Evolutionary conservation across 2,113 vertebrate genomes (phyloP).

Genomic region (Cathartes aura): DNA sequence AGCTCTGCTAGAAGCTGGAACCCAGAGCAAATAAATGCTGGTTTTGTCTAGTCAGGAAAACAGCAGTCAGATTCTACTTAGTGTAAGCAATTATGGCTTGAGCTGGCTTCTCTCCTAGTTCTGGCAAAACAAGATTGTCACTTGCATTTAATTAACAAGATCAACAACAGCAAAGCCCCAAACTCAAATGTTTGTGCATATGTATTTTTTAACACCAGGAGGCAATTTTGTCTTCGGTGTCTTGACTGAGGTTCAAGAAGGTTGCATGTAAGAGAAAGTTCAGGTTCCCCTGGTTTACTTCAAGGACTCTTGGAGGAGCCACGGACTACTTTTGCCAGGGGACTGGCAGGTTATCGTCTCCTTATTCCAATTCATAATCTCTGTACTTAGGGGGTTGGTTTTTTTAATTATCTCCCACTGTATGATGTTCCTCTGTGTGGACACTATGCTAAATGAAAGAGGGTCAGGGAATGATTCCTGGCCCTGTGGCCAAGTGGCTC

Average conservation of each 20-base stretch:
- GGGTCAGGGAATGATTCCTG: background rate
- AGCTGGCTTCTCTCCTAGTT: background rate
- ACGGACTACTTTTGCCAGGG: background rate
- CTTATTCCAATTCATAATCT: background rate
- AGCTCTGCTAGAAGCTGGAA: background rate
- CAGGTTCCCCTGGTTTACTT: background rate
- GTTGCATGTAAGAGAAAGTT: background rate
- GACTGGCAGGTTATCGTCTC: background rate
- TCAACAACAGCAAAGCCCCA: background rate
- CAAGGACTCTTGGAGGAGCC: background rate
- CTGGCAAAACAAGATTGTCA: background rate
- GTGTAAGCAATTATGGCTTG: background rate
- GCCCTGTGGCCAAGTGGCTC: background rate
- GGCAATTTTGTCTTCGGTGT: background rate
- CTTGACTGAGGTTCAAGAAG: background rate
- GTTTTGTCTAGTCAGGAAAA: background rate
- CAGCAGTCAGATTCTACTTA: background rate
- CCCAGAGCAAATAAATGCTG: background rate
- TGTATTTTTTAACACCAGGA: background rate
- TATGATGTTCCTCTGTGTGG: background rate
- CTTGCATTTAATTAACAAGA: background rate
- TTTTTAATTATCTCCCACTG: background rate
- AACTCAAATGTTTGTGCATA: background rate
- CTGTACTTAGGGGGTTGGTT: background rate
- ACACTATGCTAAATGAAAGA: background rate